These are phyloP conservation scores for Tetragnatha versicolor DNA, from an alignment of 1,140 invertebrate species.

Conservation along the genomic window DNA sequence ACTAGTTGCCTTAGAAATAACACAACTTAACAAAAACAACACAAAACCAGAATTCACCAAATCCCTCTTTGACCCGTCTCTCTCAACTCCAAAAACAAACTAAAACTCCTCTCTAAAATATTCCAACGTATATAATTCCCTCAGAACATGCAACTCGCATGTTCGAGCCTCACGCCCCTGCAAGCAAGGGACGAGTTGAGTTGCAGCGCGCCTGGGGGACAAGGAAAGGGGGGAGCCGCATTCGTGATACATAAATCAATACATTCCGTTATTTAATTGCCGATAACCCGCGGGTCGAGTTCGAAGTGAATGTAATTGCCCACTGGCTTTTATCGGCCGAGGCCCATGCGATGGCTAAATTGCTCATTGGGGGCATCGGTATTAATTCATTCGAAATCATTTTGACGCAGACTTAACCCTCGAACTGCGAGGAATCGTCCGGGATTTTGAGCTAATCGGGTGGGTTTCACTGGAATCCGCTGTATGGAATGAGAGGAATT, in stretches of 20 bases:
- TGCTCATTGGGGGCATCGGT: conserved; percentile 17
- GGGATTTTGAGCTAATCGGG: no score
- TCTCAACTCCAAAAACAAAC: conserved; percentile 6
- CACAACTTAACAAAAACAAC: no score
- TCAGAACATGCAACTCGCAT: background rate
- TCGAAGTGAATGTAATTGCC: conserved; percentile 29
- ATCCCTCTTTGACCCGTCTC: no score
- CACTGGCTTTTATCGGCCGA: conserved; percentile 19
- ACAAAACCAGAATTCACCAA: no score
- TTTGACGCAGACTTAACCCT: conserved; percentile 18
- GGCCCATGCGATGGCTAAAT: conserved; percentile 22
- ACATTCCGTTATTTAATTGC: conserved; percentile 39
- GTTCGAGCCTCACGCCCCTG: background rate
- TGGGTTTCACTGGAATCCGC: no score
- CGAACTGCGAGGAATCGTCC: background rate
- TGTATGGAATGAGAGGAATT: no score
- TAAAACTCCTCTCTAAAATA: conserved; percentile 29
- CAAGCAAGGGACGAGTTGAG: background rate
- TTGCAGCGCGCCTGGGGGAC: background rate
- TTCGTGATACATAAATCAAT: conserved; percentile 42
- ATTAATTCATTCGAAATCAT: conserved; percentile 35
- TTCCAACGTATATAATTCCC: background rate
- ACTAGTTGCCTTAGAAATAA: no score
- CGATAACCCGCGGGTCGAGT: conserved; percentile 26
- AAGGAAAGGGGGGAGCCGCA: background rate